Evolutionary conservation across 2,797 vertebrate species (phyloP), one percentile per base, ranked within the genome.

Genomic region (Eupleurogrammus muticus): DNA sequence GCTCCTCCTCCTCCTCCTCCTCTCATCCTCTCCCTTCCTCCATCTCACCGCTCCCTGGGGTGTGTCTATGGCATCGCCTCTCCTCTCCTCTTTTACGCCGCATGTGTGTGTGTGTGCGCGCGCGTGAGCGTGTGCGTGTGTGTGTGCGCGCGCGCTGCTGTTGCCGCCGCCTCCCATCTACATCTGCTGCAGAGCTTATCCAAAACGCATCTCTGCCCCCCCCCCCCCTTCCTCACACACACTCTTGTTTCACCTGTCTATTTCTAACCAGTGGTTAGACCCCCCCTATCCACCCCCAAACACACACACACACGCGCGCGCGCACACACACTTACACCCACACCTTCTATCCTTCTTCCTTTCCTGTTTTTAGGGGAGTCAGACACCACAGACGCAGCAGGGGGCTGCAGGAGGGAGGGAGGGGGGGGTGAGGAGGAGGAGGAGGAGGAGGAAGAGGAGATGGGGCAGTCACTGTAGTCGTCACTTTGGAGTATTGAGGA

Each of bases 161-260:
- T 77, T 69, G 68, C 85, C 52, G 12, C 72, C 64, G 63, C 87
- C 87, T 87, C 66, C 84, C 70, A 85, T 90, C 85, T 89, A 87
- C 87, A 81, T 88, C 89, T 90, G 82, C 88, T 90, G 90, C 90
- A 89, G 91, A 91, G 87, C 87, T 91, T 74, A 83, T 70, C 81
- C 87, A 77, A 73, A 83, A 68, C 75, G 70, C 80, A 73, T 80
- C 67, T 64, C n/a, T 50, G n/a, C 66, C 58, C 62, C 59, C 66
- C 61, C 24, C 52, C 60, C 49, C 70, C 66, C 48, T 13, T 53
- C 69, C 61, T 36, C 44, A 28, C 40, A 11, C 49, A n/a, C n/a
- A n/a, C 28, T 28, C 28, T 28, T 28, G 28, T 3, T 28, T 28
- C 36, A 35, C 73, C 76, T 77, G 57, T 50, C 65, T 56, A 2